These are phyloP conservation scores for Sitta europaea DNA, from an alignment of 2,113 vertebrate genomes.

Conservation along the genomic window DNA sequence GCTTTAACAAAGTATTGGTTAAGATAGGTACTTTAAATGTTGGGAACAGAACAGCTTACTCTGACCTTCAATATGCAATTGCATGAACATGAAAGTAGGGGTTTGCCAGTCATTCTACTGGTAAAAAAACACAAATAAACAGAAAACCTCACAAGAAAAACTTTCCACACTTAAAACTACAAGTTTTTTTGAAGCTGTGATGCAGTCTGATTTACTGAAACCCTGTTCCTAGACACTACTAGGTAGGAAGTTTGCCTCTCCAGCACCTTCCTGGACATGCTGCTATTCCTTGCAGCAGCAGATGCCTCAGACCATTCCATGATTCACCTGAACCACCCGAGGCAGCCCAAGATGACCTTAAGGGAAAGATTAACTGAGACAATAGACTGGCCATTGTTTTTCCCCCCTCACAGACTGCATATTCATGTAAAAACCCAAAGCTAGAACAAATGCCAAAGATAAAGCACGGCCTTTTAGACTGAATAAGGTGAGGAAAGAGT, in stretches of 20 bases:
- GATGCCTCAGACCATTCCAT: neutral
- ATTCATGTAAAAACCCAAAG: neutral
- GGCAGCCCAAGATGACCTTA: neutral
- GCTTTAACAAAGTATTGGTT: neutral
- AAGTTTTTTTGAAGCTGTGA: neutral
- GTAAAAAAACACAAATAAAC: neutral
- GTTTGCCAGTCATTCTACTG: neutral
- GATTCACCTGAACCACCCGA: neutral
- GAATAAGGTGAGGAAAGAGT: neutral
- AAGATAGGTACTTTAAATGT: neutral
- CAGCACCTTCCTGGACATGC: neutral
- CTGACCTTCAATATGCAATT: neutral
- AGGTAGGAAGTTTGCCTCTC: neutral
- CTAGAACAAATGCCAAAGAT: neutral
- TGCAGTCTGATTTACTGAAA: neutral
- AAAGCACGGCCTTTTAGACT: neutral
- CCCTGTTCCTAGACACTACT: neutral
- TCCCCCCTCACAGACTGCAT: neutral
- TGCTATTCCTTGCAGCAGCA: neutral
- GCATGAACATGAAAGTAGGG: neutral
- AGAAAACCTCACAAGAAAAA: neutral
- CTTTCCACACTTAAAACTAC: neutral
- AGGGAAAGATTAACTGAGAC: slow-evolving; percentile 7
- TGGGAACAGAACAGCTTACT: neutral
- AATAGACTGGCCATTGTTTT: neutral